These are phyloP conservation scores for Podabrus alpinus DNA, from an alignment of 2,888 invertebrate species.

Conservation along the genomic window DNA sequence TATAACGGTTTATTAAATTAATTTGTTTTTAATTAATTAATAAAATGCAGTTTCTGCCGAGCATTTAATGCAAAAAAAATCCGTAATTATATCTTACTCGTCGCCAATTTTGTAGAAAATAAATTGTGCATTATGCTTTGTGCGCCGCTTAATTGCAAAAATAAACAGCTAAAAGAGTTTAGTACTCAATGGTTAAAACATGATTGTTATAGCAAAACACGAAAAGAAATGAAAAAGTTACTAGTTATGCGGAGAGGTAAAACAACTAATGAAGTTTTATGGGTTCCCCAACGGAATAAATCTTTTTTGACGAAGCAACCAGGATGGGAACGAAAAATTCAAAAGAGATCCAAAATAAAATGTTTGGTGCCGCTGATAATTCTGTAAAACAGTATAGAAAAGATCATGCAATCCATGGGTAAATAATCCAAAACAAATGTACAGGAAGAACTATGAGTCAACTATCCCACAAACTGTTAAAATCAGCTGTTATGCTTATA, in stretches of 20 bases:
- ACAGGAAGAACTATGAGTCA: not conserved
- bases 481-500: no score
- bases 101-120: not conserved
- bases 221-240: not conserved
- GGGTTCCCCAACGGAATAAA: not conserved
- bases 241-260: not conserved
- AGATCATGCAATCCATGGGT: not conserved
- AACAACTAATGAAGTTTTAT: not conserved
- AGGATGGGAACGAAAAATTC: not conserved
- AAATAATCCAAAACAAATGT: not conserved
- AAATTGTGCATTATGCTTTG: not conserved
- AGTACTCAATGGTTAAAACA: not conserved
- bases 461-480: no score
- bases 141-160: not conserved
- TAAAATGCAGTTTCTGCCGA: not conserved
- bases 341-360: not conserved
- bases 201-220: not conserved
- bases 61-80: not conserved
- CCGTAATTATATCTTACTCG: not conserved
- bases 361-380: not conserved
- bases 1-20: constrained; percentile 14
- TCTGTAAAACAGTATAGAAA: not conserved
- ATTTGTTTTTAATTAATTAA: constrained; percentile 8
- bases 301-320: not conserved
- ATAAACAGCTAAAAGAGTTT: not conserved